These are phyloP conservation scores for Thereuonema tuberculata DNA, from an alignment of 1,140 invertebrate species.

Conservation along the genomic window DNA sequence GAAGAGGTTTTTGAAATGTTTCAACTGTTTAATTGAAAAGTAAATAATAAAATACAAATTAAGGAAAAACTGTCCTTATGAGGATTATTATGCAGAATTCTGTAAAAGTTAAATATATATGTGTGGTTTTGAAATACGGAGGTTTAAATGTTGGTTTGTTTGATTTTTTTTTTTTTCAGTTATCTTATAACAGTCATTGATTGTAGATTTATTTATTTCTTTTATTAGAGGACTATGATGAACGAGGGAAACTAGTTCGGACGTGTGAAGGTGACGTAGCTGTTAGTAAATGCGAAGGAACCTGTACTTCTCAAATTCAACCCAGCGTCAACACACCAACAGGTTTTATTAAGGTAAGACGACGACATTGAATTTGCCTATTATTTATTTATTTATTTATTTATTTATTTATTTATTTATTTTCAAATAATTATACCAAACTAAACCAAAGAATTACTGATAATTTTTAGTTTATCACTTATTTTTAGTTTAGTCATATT, in stretches of 20 bases:
- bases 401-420: neutral
- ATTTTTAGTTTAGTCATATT: too few species aligned
- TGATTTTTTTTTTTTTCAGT: too few species aligned
- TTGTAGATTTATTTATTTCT: constrained; percentile 10
- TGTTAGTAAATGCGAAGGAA: constrained; percentile 72
- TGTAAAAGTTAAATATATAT: constrained; percentile 2
- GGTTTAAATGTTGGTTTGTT: too few species aligned
- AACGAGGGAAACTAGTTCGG: constrained; percentile 56
- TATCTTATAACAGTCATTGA: constrained; percentile 11
- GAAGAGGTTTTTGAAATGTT: too few species aligned
- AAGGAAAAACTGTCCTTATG: too few species aligned
- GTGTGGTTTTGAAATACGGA: too few species aligned
- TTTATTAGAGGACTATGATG: constrained; percentile 68
- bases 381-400: neutral
- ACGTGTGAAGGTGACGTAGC: constrained; percentile 70
- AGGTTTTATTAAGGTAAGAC: constrained; percentile 80
- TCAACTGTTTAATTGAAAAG: too few species aligned
- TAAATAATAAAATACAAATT: too few species aligned
- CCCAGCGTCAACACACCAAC: constrained; percentile 72
- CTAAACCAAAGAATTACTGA: too few species aligned
- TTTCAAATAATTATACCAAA: neutral
- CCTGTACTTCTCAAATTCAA: constrained; percentile 76
- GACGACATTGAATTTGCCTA: too few species aligned
- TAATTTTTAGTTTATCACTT: too few species aligned
- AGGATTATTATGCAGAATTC: too few species aligned